A percentile compares a stretch with the other conserved stretches of the same genome.
Conservation (phyloP, 2,113 vertebrate genomes). For the Phylloscopus trochilus region DNA sequence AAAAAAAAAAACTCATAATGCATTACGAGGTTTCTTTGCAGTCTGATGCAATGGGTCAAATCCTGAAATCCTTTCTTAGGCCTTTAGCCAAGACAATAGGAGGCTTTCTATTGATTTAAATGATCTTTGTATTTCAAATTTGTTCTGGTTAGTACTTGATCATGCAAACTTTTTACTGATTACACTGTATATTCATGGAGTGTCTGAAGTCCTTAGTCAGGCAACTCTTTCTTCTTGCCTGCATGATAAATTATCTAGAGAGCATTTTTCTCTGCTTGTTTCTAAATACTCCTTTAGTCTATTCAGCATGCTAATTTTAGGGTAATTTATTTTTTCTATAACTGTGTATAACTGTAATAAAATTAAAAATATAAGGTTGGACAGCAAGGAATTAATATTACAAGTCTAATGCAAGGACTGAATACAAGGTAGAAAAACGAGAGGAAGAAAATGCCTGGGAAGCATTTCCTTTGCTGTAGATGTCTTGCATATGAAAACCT, state of each 20-base stretch:
- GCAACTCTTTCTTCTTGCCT: conserved; percentile 17
- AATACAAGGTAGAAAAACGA: background rate
- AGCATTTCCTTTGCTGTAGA: background rate
- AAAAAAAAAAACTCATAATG: accelerated
- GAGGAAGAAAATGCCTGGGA: background rate
- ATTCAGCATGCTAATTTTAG: conserved; percentile 40
- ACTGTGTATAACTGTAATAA: background rate
- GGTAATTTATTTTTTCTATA: conserved; percentile 41
- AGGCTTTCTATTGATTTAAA: conserved; percentile 12
- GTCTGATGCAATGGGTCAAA: background rate
- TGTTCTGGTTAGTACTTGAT: conserved; percentile 22
- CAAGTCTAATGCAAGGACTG: background rate
- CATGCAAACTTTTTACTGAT: conserved; percentile 23
- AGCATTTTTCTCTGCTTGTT: conserved; percentile 26
- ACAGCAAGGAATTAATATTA: background rate
- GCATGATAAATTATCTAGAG: conserved; percentile 41
- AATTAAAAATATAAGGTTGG: conserved; percentile 4
- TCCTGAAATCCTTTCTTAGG: background rate
- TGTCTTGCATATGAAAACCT: background rate
- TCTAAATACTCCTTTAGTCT: conserved; percentile 45
- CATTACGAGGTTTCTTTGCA: background rate
- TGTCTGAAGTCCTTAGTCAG: conserved; percentile 41
- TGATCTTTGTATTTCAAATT: background rate
- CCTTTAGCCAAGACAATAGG: background rate
- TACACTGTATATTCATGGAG: background rate